Base-by-base conservation (phyloP, 2,888 invertebrate species). In the Balanococcus diminutus region DNA sequence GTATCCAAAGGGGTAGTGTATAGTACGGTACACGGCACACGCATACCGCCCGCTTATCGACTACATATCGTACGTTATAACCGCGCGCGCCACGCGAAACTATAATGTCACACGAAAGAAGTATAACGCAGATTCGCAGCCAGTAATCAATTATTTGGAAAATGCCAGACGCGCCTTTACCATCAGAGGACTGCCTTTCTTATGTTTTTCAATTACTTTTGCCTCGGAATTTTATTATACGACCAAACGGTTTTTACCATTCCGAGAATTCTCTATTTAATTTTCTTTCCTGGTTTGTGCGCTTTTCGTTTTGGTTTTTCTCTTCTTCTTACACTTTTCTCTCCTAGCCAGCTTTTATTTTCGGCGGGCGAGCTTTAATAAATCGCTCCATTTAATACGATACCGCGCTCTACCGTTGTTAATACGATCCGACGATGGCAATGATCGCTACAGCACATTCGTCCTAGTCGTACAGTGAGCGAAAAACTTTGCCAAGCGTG, bases 161-260 rank as follows among this genome's bases (percentile, higher is more conserved):
- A 86, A 86, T 81, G 86, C 81, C 81, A 81, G 86, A 84, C 84
- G 84, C 84, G 84, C 84, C 84, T 84, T 84, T 84, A 72, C 28
- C 84, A 67, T 84, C 84, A 85, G n/a, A n/a, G 86, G 86, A 86
- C 86, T 79, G 81, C 86, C 86, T 86, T 86, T 86, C 86, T 86
- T 79, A 86, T 86, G 86, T 86, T 86, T 86, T 86, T 86, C 86
- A 86, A 86, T 86, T 86, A 86, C 86, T 86, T 86, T 86, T 79
- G 85, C 75, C 31, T 61, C 84, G 61, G 61, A 84, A 84, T 84
- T 84, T 84, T 84, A 84, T 84, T 84, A 82, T 46, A 61, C 84
- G 84, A 84, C 84, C 36, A 67, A 84, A 61, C 84, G 67, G 36
- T 82, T 84, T 84, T 84, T 67, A 84, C 84, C 56, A 84, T 84